Conservation (phyloP, 1,140 invertebrate genomes). For the Harlomillsia oculata region DNA sequence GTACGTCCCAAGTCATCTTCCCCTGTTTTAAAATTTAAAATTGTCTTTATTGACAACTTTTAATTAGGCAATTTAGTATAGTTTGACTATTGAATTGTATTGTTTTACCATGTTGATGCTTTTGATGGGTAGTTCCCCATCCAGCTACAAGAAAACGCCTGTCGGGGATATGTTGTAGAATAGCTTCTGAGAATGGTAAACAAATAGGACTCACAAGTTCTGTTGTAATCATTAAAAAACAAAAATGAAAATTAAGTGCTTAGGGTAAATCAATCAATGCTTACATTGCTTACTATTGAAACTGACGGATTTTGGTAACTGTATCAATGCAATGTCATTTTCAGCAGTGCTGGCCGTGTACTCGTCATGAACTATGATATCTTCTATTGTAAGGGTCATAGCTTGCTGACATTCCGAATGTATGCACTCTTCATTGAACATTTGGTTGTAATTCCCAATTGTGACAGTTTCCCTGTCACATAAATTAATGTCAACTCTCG, state of each 20-base stretch:
- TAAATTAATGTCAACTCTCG: too few relatives aligned
- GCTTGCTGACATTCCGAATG: constrained; percentile 2
- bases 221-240: background rate
- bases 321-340: constrained; percentile 20
- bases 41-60: too few relatives aligned
- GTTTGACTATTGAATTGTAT: too few relatives aligned
- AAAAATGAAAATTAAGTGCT: background rate
- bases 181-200: too few relatives aligned
- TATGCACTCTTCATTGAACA: constrained; percentile 8
- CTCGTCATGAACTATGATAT: constrained; percentile 13
- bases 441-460: constrained; percentile 14
- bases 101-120: too few relatives aligned
- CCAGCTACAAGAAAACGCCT: too few relatives aligned
- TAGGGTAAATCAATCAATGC: background rate
- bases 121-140: too few relatives aligned
- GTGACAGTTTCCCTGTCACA: constrained; percentile 11
- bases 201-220: constrained; percentile 11
- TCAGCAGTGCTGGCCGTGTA: constrained; percentile 1
- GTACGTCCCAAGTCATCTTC: too few relatives aligned
- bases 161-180: too few relatives aligned
- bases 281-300: constrained; percentile 6
- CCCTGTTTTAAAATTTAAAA: too few relatives aligned
- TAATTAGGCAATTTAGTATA: too few relatives aligned
- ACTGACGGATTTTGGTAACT: constrained; percentile 1
- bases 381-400: constrained; percentile 8